Evolutionary conservation across 2,113 vertebrate genomes (phyloP).

Genomic region (Uria lomvia): DNA sequence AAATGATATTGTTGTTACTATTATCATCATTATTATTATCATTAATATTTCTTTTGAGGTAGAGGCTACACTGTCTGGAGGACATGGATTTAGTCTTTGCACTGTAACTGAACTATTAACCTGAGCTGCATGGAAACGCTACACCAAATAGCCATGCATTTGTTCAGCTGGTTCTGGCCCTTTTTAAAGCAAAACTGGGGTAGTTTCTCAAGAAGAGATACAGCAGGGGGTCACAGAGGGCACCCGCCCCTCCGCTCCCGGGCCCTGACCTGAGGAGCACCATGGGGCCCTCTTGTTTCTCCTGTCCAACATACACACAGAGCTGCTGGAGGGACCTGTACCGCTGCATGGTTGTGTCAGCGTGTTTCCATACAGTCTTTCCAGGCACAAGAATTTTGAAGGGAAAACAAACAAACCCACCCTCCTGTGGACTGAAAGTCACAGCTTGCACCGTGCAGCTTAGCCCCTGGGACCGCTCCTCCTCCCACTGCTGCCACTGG

Average conservation of each 20-base stretch:
- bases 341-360: rapidly evolving
- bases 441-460: neutral
- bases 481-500: neutral
- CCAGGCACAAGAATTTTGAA: rapidly evolving
- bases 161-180: conserved; percentile 57
- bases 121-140: neutral
- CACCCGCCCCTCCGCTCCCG: neutral
- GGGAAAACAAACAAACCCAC: neutral
- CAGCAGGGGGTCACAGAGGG: conserved; percentile 49
- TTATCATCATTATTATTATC: neutral
- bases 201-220: conserved; percentile 45
- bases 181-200: neutral
- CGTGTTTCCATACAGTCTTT: rapidly evolving
- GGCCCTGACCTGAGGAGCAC: conserved; percentile 7
- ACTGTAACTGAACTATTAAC: conserved; percentile 51
- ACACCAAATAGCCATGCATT: conserved; percentile 37
- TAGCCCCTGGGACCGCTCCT: neutral
- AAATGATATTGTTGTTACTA: too few species aligned
- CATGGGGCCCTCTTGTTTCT: neutral
- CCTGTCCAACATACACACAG: neutral
- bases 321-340: neutral
- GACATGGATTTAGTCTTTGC: neutral
- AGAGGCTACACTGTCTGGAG: neutral
- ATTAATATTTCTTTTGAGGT: neutral
- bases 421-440: neutral